Evolutionary conservation across 2,888 invertebrate genomes (phyloP), one percentile per base, ranked within the genome.

Genomic region (Dicranocentrus wangi): DNA sequence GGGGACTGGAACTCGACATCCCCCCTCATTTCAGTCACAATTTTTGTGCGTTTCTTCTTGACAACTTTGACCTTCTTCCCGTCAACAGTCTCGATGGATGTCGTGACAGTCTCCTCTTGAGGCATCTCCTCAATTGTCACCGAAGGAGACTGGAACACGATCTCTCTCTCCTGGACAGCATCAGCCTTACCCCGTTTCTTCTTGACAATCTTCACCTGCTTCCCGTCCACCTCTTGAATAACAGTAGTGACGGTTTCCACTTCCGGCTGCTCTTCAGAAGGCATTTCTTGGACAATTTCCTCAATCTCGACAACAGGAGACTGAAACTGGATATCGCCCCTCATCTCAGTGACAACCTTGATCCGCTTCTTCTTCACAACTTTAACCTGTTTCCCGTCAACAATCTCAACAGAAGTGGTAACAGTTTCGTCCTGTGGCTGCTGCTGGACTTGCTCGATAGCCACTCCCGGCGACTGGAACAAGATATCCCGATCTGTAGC

Each of bases 211-310:
- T 15, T 15, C 19, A 42, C 21, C 8, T 65, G 65, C 17, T 42
- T 15, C 7, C 7, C 43, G 32, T 3, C n/a, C 39, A 28, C 28
- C 51, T 73, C 51, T 53, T 65, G 23, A 65, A 61, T 72, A 19
- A n/a, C 51, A 61, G 60, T 10, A n/a, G 10, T 5, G 10, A n/a
- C 47, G 10, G 10, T 32, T 42, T 23, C 39, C 53, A 8, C 47
- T 47, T n/a, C 47, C n/a, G n/a, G n/a, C n/a, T n/a, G n/a, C 2
- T 13, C 42, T 32, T 65, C 42, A n/a, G 32, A 32, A n/a, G 10
- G n/a, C 1, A 23, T 7, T 19, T 19, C 43, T 66, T 43, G 47
- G 1, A 15, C 66, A 8, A n/a, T 13, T 39, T 39, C 13, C 39
- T 39, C 7, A 10, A 32, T n/a, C 15, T 47, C 2, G 47, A n/a